Conservation (phyloP, 2,888 invertebrate genomes). For the Elysia crispata region DNA sequence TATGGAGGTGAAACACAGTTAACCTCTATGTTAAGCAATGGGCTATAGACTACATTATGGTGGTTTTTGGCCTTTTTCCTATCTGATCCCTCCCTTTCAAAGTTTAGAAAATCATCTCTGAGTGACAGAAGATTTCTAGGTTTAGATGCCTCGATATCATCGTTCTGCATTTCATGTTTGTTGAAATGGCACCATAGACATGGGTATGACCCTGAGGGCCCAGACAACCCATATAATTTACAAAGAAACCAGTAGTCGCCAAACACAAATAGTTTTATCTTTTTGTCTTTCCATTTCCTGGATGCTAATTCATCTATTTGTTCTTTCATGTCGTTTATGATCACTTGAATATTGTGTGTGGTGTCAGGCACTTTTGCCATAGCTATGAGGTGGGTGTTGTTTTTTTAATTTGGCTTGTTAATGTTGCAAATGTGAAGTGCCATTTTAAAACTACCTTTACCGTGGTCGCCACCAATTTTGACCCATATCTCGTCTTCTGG, state of each 20-base stretch:
- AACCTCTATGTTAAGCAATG: constrained; percentile 2
- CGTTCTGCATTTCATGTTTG: background rate
- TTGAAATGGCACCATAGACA: constrained; percentile 19
- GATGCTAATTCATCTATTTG: too few species aligned
- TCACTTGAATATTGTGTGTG: too few species aligned
- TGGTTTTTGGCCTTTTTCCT: background rate
- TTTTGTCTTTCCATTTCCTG: constrained; percentile 26
- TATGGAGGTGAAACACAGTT: constrained; percentile 14
- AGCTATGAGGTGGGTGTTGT: too few species aligned
- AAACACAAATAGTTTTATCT: background rate
- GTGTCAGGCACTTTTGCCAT: too few species aligned
- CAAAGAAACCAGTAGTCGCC: constrained; percentile 21
- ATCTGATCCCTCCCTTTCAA: background rate
- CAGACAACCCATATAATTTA: constrained; percentile 6
- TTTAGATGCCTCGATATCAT: background rate
- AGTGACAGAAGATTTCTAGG: background rate
- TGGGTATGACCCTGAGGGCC: background rate
- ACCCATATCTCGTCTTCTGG: too few species aligned
- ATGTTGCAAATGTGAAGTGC: too few species aligned
- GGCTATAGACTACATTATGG: background rate
- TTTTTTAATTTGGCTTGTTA: too few species aligned
- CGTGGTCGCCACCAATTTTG: too few species aligned
- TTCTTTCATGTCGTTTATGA: too few species aligned
- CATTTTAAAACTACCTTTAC: too few species aligned
- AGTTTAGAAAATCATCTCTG: background rate